Evolutionary conservation across 2,888 invertebrate genomes (phyloP).

Genomic region (Drosophila borealis): DNA sequence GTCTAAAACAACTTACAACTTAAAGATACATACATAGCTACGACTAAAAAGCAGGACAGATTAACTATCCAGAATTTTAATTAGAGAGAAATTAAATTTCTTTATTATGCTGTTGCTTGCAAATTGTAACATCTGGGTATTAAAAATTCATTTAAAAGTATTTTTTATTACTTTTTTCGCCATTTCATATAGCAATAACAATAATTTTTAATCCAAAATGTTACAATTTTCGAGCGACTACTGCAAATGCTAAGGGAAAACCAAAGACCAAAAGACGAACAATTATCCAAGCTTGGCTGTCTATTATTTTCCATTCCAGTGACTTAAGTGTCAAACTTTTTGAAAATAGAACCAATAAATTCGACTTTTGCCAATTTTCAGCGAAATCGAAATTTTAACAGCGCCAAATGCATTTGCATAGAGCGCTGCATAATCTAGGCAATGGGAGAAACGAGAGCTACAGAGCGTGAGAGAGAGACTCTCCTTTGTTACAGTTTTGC

Average conservation of each 20-base stretch:
- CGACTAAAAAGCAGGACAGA: constrained; percentile 3
- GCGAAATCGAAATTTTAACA: constrained; percentile 16
- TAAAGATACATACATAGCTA: not conserved
- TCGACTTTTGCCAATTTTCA: constrained; percentile 6
- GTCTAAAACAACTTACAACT: constrained; percentile 12
- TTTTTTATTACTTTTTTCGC: not conserved
- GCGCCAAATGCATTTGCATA: constrained; percentile 2
- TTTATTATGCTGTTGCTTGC: not conserved
- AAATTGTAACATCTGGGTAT: not conserved
- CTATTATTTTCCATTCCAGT: not conserved
- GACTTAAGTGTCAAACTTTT: not conserved
- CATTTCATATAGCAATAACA: not conserved
- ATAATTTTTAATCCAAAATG: no score
- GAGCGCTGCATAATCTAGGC: not conserved
- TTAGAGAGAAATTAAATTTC: not conserved
- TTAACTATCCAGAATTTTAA: not conserved
- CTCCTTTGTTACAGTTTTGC: constrained; percentile 6
- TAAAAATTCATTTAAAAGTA: not conserved
- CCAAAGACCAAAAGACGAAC: constrained; percentile 10
- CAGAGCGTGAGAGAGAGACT: not conserved
- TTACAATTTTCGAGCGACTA: not conserved
- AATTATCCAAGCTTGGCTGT: not conserved
- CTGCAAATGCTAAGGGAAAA: no score
- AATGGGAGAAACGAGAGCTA: not conserved
- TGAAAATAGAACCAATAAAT: not conserved